Evolutionary conservation across 2,797 vertebrate genomes (phyloP).

Genomic region (Mormyrus hasselquistii): DNA sequence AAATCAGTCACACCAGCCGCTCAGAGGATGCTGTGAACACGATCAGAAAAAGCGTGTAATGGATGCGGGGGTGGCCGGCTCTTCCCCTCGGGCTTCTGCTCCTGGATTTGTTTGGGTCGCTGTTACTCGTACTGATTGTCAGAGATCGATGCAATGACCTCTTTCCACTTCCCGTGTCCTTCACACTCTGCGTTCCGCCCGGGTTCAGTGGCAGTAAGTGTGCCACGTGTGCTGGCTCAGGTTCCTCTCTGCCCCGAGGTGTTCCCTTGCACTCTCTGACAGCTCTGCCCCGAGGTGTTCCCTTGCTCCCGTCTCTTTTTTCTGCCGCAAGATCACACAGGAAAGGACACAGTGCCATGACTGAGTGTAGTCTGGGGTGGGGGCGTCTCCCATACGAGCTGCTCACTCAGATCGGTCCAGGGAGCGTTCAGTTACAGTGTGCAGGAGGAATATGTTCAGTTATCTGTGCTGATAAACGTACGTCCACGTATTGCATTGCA

Average conservation of each 20-base stretch:
- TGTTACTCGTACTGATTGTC: neutral
- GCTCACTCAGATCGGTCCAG: neutral
- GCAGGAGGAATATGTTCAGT: neutral
- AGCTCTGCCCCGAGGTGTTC: neutral
- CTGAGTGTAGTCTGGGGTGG: neutral
- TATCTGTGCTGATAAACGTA: no score
- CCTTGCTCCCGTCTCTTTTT: neutral
- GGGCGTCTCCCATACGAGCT: neutral
- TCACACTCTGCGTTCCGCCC: neutral
- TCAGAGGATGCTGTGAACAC: neutral
- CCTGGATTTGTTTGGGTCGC: neutral
- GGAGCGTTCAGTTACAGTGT: neutral
- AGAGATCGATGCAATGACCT: neutral
- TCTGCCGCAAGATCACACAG: neutral
- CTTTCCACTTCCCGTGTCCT: neutral
- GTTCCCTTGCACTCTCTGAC: no score
- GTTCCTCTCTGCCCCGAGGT: neutral
- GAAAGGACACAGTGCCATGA: neutral
- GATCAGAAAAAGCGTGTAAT: constrained; percentile 11
- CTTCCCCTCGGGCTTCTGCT: neutral
- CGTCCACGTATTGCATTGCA: neutral
- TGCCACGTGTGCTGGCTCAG: neutral
- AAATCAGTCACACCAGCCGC: constrained; percentile 24
- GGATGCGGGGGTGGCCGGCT: constrained; percentile 19
- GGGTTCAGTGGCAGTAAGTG: neutral